These are phyloP conservation scores for Hippolais icterina DNA, from an alignment of 2,113 vertebrate genomes.

Conservation along the genomic window DNA sequence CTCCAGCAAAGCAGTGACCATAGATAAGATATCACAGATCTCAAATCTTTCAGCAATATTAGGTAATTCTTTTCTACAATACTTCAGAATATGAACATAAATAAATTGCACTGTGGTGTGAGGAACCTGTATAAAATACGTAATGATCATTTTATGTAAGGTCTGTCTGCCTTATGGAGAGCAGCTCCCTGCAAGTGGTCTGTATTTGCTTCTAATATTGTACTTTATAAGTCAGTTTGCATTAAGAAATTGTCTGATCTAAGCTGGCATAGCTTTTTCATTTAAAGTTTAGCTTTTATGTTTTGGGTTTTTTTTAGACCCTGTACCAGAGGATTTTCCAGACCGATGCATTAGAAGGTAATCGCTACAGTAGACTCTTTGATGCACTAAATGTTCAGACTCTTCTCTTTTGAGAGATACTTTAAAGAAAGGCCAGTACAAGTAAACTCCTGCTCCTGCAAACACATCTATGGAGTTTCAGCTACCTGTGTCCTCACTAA, in stretches of 20 bases:
- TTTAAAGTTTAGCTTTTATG: background rate
- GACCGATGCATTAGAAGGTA: constrained; percentile 3
- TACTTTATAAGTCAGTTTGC: background rate
- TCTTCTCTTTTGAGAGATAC: background rate
- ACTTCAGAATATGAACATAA: background rate
- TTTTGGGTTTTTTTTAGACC: constrained; percentile 15
- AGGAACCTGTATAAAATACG: background rate
- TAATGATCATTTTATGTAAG: background rate
- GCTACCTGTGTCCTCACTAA: background rate
- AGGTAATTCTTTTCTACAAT: constrained; percentile 68
- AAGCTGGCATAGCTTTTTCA: background rate
- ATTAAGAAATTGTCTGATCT: background rate
- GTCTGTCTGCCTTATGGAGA: background rate
- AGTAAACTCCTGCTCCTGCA: background rate
- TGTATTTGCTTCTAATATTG: background rate
- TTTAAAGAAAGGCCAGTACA: background rate
- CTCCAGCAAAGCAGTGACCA: constrained; percentile 76
- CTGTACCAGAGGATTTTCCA: background rate
- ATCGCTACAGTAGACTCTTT: background rate
- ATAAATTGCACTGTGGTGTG: background rate
- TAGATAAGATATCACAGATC: constrained; percentile 71
- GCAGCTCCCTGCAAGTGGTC: background rate
- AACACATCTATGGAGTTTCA: background rate
- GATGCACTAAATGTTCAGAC: background rate
- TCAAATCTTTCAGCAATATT: constrained; percentile 83